Evolutionary conservation across 2,113 vertebrate genomes (phyloP).

Genomic region (Myodes glareolus): DNA sequence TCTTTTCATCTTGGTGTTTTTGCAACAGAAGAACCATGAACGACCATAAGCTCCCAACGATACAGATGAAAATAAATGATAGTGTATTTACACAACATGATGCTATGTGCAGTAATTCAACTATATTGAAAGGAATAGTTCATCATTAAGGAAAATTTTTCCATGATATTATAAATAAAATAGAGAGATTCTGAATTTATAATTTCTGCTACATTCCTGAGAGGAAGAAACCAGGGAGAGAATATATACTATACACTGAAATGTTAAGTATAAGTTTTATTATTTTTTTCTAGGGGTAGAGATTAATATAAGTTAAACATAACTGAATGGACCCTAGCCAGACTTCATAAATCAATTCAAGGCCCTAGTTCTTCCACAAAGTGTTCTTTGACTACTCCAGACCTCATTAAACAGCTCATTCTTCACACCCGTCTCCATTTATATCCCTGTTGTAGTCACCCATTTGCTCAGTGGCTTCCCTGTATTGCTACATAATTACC

Average conservation of each 20-base stretch:
- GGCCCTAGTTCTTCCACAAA: neutral
- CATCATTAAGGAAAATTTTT: slow-evolving; percentile 18
- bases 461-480: slow-evolving; percentile 14
- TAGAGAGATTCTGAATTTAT: slow-evolving; percentile 45
- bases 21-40: neutral
- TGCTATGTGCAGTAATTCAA: neutral
- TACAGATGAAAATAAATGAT: slow-evolving; percentile 17
- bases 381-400: neutral
- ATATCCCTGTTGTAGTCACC: neutral
- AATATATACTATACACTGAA: neutral
- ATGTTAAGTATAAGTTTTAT: slow-evolving; percentile 44
- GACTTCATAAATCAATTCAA: slow-evolving; percentile 14
- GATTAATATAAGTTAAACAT: slow-evolving; percentile 25
- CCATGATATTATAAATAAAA: slow-evolving; percentile 39
- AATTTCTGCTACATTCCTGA: neutral
- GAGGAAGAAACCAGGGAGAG: neutral
- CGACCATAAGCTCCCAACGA: slow-evolving; percentile 30
- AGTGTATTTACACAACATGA: slow-evolving; percentile 3
- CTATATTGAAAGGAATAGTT: slow-evolving; percentile 52
- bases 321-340: neutral
- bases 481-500: neutral
- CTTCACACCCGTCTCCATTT: neutral
- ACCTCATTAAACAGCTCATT: neutral
- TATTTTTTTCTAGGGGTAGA: slow-evolving; percentile 4
- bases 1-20: slow-evolving; percentile 37